These are phyloP conservation scores for Butorides virescens DNA, from an alignment of 2,113 vertebrate genomes.

Conservation along the genomic window DNA sequence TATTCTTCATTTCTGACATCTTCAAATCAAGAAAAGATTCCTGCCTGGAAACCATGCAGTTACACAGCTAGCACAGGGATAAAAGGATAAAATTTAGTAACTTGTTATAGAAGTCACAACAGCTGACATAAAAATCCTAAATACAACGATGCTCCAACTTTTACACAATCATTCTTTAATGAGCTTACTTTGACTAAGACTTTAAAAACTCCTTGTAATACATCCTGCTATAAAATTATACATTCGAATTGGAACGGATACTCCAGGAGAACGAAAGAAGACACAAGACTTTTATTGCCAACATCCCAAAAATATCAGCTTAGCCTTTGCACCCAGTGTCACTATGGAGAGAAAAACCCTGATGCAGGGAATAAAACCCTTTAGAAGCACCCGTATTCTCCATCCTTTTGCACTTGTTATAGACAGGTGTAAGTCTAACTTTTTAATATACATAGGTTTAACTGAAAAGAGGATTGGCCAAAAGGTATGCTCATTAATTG, in stretches of 20 bases:
- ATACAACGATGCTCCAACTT: neutral
- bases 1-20: slow-evolving; percentile 15
- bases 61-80: neutral
- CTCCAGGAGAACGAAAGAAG: neutral
- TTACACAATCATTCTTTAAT: neutral
- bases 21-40: slow-evolving; percentile 19
- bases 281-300: neutral
- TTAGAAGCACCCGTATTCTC: neutral
- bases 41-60: neutral
- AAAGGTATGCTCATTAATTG: neutral
- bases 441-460: neutral
- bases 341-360: neutral
- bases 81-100: neutral
- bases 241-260: neutral
- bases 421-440: neutral
- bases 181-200: neutral
- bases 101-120: neutral
- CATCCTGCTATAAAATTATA: neutral
- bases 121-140: slow-evolving; percentile 3
- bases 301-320: neutral
- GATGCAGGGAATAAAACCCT: neutral
- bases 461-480: neutral
- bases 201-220: neutral
- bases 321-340: neutral
- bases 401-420: neutral